phyloP scores from a whole-genome alignment of 2,888 invertebrate genomes.

The Alitta virens region DNA sequence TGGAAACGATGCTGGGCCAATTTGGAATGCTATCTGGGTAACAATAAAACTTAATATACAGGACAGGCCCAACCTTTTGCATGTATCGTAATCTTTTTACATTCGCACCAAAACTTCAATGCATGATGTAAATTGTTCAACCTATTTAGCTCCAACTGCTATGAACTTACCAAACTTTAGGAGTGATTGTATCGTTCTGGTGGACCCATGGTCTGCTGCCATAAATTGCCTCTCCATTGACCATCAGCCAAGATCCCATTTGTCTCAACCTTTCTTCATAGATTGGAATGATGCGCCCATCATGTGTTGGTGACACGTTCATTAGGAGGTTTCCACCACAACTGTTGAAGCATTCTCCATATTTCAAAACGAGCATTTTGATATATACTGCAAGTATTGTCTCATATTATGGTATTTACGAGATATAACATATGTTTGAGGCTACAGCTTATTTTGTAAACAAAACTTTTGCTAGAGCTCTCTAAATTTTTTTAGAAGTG shows the following conservation, averaged over 20 bases:
- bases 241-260: constrained; percentile 75
- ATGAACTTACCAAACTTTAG: constrained; percentile 68
- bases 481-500: no score
- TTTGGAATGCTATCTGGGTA: no score
- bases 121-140: no score
- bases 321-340: constrained; percentile 71
- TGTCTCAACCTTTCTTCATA: constrained; percentile 79
- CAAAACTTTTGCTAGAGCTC: no score
- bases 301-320: constrained; percentile 86
- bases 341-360: constrained; percentile 33
- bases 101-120: no score
- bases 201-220: constrained; percentile 72
- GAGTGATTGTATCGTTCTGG: constrained; percentile 74
- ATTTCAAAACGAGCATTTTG: neutral
- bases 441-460: no score
- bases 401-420: neutral
- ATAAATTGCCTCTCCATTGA: constrained; percentile 89
- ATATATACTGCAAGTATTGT: neutral
- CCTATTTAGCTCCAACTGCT: no score
- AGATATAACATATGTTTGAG: no score
- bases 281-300: constrained; percentile 81
- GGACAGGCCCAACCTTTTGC: no score
- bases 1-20: no score
- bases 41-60: no score
- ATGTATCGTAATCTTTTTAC: no score